Conservation (phyloP, 2,888 invertebrate species). For the Isotomurus palustris region DNA sequence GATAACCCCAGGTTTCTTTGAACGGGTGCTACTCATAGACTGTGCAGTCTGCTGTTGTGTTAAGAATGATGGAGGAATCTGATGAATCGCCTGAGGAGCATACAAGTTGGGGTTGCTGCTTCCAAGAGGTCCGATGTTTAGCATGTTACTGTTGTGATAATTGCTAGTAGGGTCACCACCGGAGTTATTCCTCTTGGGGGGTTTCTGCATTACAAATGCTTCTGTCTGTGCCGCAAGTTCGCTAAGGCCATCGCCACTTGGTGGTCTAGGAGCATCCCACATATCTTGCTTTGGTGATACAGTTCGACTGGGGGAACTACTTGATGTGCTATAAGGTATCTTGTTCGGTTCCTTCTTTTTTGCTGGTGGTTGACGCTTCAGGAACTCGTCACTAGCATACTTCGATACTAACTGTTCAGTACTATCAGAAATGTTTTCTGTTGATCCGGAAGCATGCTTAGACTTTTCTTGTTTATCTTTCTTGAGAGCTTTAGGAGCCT, state of each 20-base stretch:
- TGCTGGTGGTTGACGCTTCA: slow-evolving; percentile 8
- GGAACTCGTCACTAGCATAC: neutral
- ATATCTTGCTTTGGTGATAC: slow-evolving; percentile 24
- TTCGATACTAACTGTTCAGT: neutral
- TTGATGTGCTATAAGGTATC: neutral
- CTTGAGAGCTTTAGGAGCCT: slow-evolving; percentile 15
- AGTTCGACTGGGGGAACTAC: slow-evolving; percentile 6
- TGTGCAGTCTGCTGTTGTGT: slow-evolving; percentile 14
- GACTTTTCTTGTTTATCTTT: slow-evolving; percentile 22
- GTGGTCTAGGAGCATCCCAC: slow-evolving; percentile 41
- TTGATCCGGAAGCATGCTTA: neutral
- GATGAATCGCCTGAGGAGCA: slow-evolving; percentile 5
- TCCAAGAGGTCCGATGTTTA: neutral
- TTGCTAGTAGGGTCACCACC: neutral
- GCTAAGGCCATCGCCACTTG: slow-evolving; percentile 36
- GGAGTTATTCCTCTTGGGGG: slow-evolving; percentile 19
- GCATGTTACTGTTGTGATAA: neutral
- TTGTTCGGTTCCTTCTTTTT: slow-evolving; percentile 22
- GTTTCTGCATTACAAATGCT: slow-evolving; percentile 34
- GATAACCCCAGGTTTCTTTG: slow-evolving; percentile 37
- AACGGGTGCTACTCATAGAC: slow-evolving; percentile 3
- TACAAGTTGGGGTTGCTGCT: slow-evolving; percentile 1
- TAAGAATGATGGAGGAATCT: neutral
- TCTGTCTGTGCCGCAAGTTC: slow-evolving; percentile 42
- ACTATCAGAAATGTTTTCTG: neutral